Evolutionary conservation across 2,797 vertebrate genomes (phyloP).

Genomic region (Taenioides sp.): DNA sequence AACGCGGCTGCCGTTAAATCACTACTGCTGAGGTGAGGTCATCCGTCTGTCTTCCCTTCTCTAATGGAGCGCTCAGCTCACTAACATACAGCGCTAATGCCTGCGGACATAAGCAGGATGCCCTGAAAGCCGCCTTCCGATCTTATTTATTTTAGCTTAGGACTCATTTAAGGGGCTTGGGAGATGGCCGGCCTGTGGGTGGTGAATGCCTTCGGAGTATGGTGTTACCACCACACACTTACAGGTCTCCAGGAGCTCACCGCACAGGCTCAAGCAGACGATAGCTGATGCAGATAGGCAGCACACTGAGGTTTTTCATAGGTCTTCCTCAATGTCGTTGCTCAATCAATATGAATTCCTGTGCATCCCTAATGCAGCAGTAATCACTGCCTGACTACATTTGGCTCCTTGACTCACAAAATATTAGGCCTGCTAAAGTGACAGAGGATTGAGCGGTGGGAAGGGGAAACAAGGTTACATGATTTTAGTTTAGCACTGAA

Average conservation of each 20-base stretch:
- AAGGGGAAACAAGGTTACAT: slow-evolving; percentile 67
- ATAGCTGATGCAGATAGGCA: slow-evolving; percentile 68
- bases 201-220: slow-evolving; percentile 76
- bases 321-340: slow-evolving; percentile 61
- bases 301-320: slow-evolving; percentile 64
- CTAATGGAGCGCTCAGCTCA: slow-evolving; percentile 72
- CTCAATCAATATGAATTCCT: slow-evolving; percentile 80
- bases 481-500: slow-evolving; percentile 45
- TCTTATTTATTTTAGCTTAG: slow-evolving; percentile 75
- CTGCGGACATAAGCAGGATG: slow-evolving; percentile 60
- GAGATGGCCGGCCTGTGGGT: slow-evolving; percentile 43
- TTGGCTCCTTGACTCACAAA: slow-evolving; percentile 49
- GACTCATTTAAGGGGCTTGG: slow-evolving; percentile 67
- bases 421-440: slow-evolving; percentile 67
- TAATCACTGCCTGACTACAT: slow-evolving; percentile 76
- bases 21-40: slow-evolving; percentile 72
- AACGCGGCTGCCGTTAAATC: slow-evolving; percentile 72
- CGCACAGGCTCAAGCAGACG: slow-evolving; percentile 72
- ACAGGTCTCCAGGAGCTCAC: slow-evolving; percentile 74
- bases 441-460: slow-evolving; percentile 64
- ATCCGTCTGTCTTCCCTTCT: slow-evolving; percentile 64
- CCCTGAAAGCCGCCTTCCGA: slow-evolving; percentile 61
- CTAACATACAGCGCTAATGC: slow-evolving; percentile 71
- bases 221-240: slow-evolving; percentile 83
- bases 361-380: slow-evolving; percentile 74